Evolutionary conservation across 2,797 vertebrate species (phyloP), one percentile per base, ranked within the genome.

Genomic region (Gouania willdenowi): DNA sequence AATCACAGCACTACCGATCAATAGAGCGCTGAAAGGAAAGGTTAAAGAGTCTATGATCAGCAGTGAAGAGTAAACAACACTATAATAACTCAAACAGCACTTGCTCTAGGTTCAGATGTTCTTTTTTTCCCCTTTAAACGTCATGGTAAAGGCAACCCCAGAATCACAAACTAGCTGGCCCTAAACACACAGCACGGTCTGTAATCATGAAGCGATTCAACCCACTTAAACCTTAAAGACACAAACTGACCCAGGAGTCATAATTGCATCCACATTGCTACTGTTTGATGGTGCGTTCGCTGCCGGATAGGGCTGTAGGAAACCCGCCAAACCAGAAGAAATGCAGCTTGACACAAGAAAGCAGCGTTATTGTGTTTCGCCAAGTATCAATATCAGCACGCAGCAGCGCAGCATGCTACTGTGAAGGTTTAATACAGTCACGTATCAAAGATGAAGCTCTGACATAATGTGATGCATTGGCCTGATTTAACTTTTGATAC

Each of bases 221-320:
- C 78, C 82, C 78, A 79, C 78, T 83, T 78, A 61, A 81, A 82
- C 71, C 71, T 74, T 80, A 71, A 74, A 82, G 77, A 81, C 58
- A 73, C 77, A 78, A 79, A 84, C 75, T 79, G 77, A 72, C 69
- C 73, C 11, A 41, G 40, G 44, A 74, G 58, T 70, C 54, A 53
- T 81, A 83, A 86, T 77, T 83, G 75, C 72, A 82, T 82, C 81
- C 75, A 77, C 66, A 83, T 83, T 70, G 74, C 75, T 71, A 71
- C 78, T 67, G 76, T 84, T 80, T 79, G 67, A 76, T 63, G 68
- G 60, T 56, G 34, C 29, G 44, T 48, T 64, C 49, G 40, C 63
- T 69, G 70, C 43, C 55, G 54, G 49, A 50, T 9, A 17, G 28
- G 10, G 37, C 27, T 57, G 75, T 69, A 52, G n/a, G n/a, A n/a